Evolutionary conservation across 2,113 vertebrate genomes (phyloP).

Genomic region (Ibidorhyncha struthersii): DNA sequence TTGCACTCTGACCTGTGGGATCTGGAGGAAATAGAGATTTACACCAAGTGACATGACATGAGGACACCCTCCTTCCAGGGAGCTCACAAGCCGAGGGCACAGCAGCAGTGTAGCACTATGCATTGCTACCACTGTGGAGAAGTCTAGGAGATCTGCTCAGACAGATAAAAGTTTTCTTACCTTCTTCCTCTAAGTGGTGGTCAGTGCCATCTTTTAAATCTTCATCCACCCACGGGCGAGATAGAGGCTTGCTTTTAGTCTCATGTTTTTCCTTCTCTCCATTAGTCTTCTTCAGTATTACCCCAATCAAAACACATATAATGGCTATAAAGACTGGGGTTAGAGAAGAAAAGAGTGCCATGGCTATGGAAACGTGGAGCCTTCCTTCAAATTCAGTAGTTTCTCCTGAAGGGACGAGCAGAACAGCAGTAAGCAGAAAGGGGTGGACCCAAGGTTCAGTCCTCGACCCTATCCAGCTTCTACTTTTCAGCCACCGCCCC

Average conservation of each 20-base stretch:
- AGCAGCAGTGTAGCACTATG: not conserved
- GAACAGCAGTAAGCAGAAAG: not conserved
- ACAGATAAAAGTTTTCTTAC: slow-evolving; percentile 51
- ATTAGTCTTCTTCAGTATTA: slow-evolving; percentile 73
- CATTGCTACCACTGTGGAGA: not conserved
- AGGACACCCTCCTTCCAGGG: not conserved
- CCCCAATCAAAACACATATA: slow-evolving; percentile 81
- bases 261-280: not conserved
- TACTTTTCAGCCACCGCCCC: slow-evolving; percentile 4
- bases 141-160: not conserved
- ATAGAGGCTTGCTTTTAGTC: not conserved
- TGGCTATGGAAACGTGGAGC: not conserved
- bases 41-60: not conserved
- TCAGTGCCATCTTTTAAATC: slow-evolving; percentile 84
- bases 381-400: not conserved
- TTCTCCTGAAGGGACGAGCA: not conserved
- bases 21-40: not conserved
- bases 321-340: slow-evolving; percentile 83
- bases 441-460: not conserved
- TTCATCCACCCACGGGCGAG: slow-evolving; percentile 84
- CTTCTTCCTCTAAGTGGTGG: slow-evolving; percentile 66
- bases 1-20: not conserved
- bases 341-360: slow-evolving; percentile 81
- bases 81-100: not conserved
- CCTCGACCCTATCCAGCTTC: not conserved